A percentile compares a stretch with the other conserved stretches of the same genome.
These are phyloP conservation scores for Sparus aurata DNA, from an alignment of 2,797 vertebrate genomes.

Conservation along the genomic window DNA sequence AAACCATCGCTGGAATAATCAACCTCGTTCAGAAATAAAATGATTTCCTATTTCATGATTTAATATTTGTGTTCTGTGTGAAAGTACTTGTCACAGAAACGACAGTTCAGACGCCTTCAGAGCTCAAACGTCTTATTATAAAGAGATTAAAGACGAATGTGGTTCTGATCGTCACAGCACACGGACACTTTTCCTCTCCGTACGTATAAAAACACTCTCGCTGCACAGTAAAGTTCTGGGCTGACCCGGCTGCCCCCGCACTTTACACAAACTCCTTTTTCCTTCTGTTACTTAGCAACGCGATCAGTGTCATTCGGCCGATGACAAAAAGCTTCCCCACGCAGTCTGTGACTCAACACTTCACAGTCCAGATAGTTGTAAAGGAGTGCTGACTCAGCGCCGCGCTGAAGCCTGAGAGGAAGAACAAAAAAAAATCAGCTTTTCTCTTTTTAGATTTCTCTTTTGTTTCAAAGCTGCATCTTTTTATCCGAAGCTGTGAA, in stretches of 20 bases:
- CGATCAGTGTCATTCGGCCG: constrained; percentile 12
- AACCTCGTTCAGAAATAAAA: too few relatives aligned
- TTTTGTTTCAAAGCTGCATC: background rate
- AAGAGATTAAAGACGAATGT: background rate
- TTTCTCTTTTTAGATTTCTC: background rate
- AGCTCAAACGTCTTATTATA: background rate
- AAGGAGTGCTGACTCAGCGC: constrained; percentile 45
- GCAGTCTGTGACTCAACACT: constrained; percentile 53
- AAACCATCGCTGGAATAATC: too few relatives aligned
- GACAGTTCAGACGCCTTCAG: too few relatives aligned
- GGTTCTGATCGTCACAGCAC: background rate
- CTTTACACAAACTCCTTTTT: background rate
- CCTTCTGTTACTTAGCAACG: constrained; percentile 61
- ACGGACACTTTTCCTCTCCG: background rate
- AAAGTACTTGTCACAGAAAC: too few relatives aligned
- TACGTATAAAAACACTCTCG: background rate
- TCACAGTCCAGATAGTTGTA: constrained; percentile 29
- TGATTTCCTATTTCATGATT: too few relatives aligned
- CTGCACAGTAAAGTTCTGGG: constrained; percentile 10
- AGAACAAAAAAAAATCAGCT: background rate
- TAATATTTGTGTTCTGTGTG: too few relatives aligned
- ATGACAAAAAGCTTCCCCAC: constrained; percentile 40
- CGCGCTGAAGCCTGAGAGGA: background rate
- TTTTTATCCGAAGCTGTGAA: background rate
- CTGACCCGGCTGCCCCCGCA: constrained; percentile 30